phyloP scores from a whole-genome alignment of 1,140 invertebrate species.

The Drosophila orena region DNA sequence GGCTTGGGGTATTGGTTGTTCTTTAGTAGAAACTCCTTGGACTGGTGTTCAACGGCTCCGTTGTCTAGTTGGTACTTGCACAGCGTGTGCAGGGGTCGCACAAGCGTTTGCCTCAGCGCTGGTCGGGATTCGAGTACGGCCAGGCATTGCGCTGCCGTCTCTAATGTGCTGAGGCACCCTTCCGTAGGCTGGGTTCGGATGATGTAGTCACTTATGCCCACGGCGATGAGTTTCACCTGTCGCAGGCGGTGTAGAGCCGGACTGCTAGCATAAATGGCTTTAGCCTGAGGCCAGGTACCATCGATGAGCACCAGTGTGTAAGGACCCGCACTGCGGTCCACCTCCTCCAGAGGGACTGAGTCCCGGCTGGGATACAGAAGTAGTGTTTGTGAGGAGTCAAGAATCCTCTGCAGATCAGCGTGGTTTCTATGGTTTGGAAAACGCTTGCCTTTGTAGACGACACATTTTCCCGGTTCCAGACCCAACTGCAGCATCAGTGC shows the following conservation, averaged over 20 bases:
- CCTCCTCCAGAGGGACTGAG: constrained; percentile 86
- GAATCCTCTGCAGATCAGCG: constrained; percentile 87
- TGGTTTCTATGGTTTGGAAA: constrained; percentile 90
- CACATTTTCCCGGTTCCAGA: constrained; percentile 90
- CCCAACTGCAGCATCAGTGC: constrained; percentile 94
- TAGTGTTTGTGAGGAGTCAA: constrained; percentile 90
- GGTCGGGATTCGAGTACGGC: constrained; percentile 90
- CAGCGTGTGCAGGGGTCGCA: constrained; percentile 92
- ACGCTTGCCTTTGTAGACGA: constrained; percentile 92
- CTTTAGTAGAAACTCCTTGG: constrained; percentile 94
- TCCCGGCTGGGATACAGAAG: constrained; percentile 93
- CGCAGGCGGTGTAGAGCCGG: constrained; percentile 88
- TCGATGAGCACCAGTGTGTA: constrained; percentile 95
- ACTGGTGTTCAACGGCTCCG: constrained; percentile 96
- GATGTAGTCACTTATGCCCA: constrained; percentile 92
- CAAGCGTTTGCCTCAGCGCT: constrained; percentile 88
- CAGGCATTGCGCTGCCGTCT: constrained; percentile 94
- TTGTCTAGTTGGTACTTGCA: constrained; percentile 95
- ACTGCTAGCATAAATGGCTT: constrained; percentile 92
- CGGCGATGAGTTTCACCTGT: constrained; percentile 91
- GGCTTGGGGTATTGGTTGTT: constrained; percentile 94
- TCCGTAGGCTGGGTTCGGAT: constrained; percentile 97
- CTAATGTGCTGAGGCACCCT: constrained; percentile 95
- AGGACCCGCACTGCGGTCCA: constrained; percentile 84
- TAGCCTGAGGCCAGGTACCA: constrained; percentile 97